Conservation (phyloP, 1,140 invertebrate genomes). For the Chrysoperla carnea region DNA sequence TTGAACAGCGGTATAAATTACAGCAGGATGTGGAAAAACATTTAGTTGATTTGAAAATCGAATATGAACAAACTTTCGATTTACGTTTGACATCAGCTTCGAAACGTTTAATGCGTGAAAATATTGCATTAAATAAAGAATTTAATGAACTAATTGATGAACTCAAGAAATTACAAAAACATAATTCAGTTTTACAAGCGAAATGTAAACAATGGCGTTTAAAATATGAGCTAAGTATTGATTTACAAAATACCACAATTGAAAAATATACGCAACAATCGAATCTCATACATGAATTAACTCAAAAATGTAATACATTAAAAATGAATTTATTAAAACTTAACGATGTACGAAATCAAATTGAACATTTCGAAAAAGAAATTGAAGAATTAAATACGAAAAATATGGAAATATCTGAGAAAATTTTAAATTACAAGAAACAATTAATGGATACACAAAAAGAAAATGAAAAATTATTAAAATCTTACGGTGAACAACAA, state of each 20-base stretch:
- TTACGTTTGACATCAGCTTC: constrained; percentile 72
- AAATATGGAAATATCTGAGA: too few species aligned
- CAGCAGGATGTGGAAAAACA: constrained; percentile 73
- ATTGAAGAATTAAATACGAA: too few species aligned
- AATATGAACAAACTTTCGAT: constrained; percentile 70
- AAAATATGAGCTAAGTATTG: constrained; percentile 2
- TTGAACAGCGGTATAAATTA: constrained; percentile 65
- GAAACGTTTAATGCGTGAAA: constrained; percentile 63
- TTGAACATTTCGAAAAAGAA: too few species aligned
- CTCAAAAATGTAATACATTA: too few species aligned
- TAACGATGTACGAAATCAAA: too few species aligned
- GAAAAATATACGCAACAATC: neutral
- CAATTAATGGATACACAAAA: too few species aligned
- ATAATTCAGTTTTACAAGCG: too few species aligned
- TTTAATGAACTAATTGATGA: constrained; percentile 38
- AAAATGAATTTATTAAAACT: too few species aligned
- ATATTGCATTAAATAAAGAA: constrained; percentile 62
- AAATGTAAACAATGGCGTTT: constrained; percentile 1
- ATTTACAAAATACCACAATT: neutral
- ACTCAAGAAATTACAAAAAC: constrained; percentile 11
- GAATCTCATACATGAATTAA: too few species aligned
- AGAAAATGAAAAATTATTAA: too few species aligned
- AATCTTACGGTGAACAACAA: too few species aligned
- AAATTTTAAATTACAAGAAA: too few species aligned
- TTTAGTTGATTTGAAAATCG: constrained; percentile 56